phyloP scores from a whole-genome alignment of 2,797 vertebrate genomes.

The Thaleichthys pacificus region DNA sequence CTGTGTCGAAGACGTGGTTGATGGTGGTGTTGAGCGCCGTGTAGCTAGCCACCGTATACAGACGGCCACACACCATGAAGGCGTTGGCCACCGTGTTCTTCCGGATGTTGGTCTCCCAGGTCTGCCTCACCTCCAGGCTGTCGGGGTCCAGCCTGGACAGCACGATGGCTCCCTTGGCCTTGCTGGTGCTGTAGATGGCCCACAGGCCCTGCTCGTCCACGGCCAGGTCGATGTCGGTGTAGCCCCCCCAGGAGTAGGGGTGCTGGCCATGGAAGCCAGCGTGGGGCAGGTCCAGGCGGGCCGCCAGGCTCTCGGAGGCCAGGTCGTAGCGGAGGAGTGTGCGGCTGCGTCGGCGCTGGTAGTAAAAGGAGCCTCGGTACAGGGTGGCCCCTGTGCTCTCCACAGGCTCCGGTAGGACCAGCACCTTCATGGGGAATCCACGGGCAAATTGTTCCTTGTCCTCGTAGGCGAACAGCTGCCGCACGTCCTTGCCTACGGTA shows the following conservation, averaged over 20 bases:
- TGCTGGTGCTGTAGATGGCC: conserved; percentile 89
- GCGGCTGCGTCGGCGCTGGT: conserved; percentile 81
- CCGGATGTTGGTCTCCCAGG: conserved; percentile 89
- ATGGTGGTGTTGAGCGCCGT: conserved; percentile 75
- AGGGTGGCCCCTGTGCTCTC: conserved; percentile 88
- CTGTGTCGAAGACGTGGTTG: conserved; percentile 83
- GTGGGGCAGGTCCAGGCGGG: conserved; percentile 76
- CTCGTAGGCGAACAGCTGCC: conserved; percentile 87
- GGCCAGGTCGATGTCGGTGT: conserved; percentile 91
- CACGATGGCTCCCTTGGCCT: conserved; percentile 85
- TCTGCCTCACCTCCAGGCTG: conserved; percentile 78
- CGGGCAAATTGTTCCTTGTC: conserved; percentile 76
- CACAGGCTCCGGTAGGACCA: conserved; percentile 82
- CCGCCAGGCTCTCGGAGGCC: conserved; percentile 71
- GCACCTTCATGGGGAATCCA: conserved; percentile 87
- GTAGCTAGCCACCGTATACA: conserved; percentile 92
- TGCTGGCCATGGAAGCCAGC: conserved; percentile 88
- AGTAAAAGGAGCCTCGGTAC: conserved; percentile 84
- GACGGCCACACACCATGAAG: conserved; percentile 86
- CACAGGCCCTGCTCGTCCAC: conserved; percentile 87
- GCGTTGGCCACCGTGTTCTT: conserved; percentile 89
- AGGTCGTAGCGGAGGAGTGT: conserved; percentile 83
- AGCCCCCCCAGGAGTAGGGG: conserved; percentile 93
- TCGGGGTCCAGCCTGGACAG: conserved; percentile 83
- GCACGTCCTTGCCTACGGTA: conserved; percentile 83